Percentiles rank a stretch among this genome's conserved stretches.
These are phyloP conservation scores for Rhyacophila brunnea DNA, from an alignment of 1,140 invertebrate genomes.

Conservation along the genomic window DNA sequence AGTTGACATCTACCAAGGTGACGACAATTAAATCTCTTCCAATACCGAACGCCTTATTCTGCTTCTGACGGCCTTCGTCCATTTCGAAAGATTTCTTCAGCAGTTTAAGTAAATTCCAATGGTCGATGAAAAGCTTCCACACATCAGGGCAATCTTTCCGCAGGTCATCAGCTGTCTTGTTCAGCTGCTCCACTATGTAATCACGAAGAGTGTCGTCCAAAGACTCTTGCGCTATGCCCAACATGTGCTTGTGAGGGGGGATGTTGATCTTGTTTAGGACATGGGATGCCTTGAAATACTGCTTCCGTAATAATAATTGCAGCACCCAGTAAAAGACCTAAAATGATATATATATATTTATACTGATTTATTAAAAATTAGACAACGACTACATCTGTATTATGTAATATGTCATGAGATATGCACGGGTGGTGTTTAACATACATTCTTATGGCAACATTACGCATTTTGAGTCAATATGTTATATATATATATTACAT, in stretches of 20 bases:
- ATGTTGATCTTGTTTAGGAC: conserved; percentile 61
- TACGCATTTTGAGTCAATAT: no score
- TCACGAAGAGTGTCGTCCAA: conserved; percentile 55
- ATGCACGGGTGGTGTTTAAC: no score
- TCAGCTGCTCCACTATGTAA: conserved; percentile 60
- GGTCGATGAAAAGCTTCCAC: conserved; percentile 52
- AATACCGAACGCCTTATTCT: conserved; percentile 51
- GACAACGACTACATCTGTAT: no score
- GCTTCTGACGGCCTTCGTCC: conserved; percentile 46
- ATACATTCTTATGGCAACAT: no score
- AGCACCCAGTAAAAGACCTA: conserved; percentile 63
- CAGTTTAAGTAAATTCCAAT: conserved; percentile 59
- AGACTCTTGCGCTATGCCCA: conserved; percentile 54
- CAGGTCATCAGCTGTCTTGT: conserved; percentile 46
- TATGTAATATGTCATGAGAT: no score
- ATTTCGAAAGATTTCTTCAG: conserved; percentile 54
- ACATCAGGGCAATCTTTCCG: conserved; percentile 40
- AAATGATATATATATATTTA: no score
- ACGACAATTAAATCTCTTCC: conserved; percentile 47
- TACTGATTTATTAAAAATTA: no score
- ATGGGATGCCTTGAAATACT: conserved; percentile 64
- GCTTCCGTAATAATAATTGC: conserved; percentile 59
- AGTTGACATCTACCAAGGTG: conserved; percentile 50
- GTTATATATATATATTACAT: no score
- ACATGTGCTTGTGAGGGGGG: conserved; percentile 57